A percentile compares a stretch with the other conserved stretches of the same genome.
phyloP scores from a whole-genome alignment of 37 sponge, comb jelly and placozoan genomes.

The Mnemiopsis leidyi region DNA sequence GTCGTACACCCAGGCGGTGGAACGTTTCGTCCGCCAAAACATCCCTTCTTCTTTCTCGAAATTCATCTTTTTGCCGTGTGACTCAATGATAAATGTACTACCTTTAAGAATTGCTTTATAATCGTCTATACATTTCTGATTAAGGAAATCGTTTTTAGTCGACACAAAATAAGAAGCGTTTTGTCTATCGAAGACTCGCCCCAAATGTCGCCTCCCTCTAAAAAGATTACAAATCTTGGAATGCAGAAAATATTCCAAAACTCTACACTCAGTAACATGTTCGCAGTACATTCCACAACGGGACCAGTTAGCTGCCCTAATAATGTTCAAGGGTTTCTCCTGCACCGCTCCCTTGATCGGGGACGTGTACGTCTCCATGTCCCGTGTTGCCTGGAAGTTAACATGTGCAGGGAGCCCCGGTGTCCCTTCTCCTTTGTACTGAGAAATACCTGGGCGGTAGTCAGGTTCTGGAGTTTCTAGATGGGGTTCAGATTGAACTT shows the following conservation, averaged over 20 bases:
- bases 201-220: not conserved
- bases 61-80: not conserved
- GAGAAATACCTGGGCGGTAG: no score
- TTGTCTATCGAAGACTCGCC: not conserved
- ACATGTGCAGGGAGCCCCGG: no score
- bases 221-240: not conserved
- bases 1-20: not conserved
- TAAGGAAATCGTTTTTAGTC: not conserved
- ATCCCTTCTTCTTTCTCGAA: not conserved
- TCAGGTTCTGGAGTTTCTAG: no score
- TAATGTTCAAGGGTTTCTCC: not conserved
- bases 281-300: not conserved
- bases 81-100: not conserved
- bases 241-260: not conserved
- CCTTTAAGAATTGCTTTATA: not conserved
- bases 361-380: no score
- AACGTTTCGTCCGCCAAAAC: constrained; percentile 1
- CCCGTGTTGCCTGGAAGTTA: no score
- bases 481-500: no score
- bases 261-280: not conserved
- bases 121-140: not conserved
- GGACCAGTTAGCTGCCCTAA: not conserved
- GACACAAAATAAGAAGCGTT: not conserved
- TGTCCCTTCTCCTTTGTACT: no score
- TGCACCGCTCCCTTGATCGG: not conserved